Base-by-base conservation (phyloP, 2,113 vertebrate species). In the Notothenia coriiceps region DNA sequence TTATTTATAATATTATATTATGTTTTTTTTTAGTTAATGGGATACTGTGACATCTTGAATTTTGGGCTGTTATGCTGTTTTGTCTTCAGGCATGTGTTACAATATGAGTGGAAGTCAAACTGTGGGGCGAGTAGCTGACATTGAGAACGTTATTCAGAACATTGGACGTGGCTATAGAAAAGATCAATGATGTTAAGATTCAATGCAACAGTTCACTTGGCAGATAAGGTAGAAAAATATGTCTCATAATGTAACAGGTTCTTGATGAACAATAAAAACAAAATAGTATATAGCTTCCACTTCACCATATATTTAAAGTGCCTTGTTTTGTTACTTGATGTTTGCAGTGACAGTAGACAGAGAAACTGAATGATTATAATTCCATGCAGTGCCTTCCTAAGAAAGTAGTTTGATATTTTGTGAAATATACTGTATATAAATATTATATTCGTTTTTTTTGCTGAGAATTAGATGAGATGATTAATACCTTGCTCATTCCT, bases 1-100 rank as follows among this genome's bases (percentile, higher is more conserved):
- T 82, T 91, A 94, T 93, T 93, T 93, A 92, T 92, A 82, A 86
- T 56, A 80, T 85, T 69, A 76, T 67, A 67, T 57, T 70, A 44
- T 69, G 17, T 70, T 65, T 57, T 71, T 72, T 77, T 69, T 73
- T 73, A 82, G 81, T 82, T 74, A 52, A 70, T 76, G 71, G 83
- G 72, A 86, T 77, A 82, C 74, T 86, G 70, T 88, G 74, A 82
- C 29, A 73, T 87, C 69, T 81, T 77, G 44, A 75, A 40, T 61
- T 77, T 49, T 75, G 65, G 74, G 51, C 69, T 82, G 61, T 82
- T 61, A 44, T 50, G 4, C 71, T 77, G 20, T 66, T 72, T 81
- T 47, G 44, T 82, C 11, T 40, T 65, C 35, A 71, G 77, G 71
- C 56, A 56, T 74, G 69, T 83, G 71, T 86, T 69, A 67, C 60